These are phyloP conservation scores for Eupristina koningsbergeri DNA, from an alignment of 1,140 invertebrate genomes.

Conservation along the genomic window DNA sequence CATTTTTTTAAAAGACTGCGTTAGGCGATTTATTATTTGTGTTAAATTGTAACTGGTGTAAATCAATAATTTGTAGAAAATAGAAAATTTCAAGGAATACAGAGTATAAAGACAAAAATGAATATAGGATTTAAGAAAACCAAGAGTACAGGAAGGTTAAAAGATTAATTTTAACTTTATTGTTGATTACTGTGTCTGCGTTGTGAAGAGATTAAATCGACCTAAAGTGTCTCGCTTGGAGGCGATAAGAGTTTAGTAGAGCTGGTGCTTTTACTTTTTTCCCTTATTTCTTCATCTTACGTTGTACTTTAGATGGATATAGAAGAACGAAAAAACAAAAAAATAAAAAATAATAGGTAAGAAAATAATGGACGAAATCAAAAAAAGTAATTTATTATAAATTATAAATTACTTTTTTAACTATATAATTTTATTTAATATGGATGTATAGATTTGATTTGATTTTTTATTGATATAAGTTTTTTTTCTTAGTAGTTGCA, in stretches of 20 bases:
- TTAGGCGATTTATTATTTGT: neutral
- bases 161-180: constrained; percentile 10
- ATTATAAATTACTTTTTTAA: too few relatives aligned
- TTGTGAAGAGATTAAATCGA: neutral
- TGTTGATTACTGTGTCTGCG: neutral
- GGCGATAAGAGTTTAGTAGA: neutral
- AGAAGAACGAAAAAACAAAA: too few relatives aligned
- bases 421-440: too few relatives aligned
- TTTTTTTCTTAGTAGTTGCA: too few relatives aligned
- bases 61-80: neutral
- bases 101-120: constrained; percentile 1
- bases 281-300: neutral
- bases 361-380: too few relatives aligned
- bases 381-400: too few relatives aligned
- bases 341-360: too few relatives aligned
- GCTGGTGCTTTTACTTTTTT: neutral
- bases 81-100: neutral
- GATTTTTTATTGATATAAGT: too few relatives aligned
- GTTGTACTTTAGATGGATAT: neutral
- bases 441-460: too few relatives aligned
- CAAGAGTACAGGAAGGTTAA: neutral
- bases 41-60: neutral
- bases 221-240: neutral
- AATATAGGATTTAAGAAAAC: neutral
- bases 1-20: neutral